Conservation (phyloP, 2,888 invertebrate species). For the Arrhopalites spinosus region DNA sequence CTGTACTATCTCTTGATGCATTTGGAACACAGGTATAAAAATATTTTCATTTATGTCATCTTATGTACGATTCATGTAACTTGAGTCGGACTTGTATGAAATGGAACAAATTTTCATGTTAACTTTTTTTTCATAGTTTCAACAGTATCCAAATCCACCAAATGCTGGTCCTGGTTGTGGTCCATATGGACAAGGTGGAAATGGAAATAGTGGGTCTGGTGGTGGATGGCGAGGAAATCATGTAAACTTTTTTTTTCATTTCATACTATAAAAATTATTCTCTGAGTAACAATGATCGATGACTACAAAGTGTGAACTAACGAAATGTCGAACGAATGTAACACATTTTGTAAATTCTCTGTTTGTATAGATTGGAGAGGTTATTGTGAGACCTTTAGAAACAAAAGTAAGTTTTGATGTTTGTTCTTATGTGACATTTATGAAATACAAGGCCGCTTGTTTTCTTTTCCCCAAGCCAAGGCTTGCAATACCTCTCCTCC, state of each 20-base stretch:
- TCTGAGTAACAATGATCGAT: no score
- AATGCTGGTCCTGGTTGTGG: not conserved
- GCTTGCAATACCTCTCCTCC: no score
- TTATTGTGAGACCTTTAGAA: no score
- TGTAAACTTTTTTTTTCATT: no score
- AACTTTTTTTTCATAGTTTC: not conserved
- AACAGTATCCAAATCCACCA: not conserved
- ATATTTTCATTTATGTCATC: no score
- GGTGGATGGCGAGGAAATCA: no score
- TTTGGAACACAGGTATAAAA: constrained; percentile 44
- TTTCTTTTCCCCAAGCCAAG: not conserved
- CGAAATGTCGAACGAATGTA: no score
- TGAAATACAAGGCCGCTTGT: not conserved
- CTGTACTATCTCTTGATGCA: constrained; percentile 30
- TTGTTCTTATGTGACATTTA: not conserved
- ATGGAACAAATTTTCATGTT: not conserved
- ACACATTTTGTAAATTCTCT: no score
- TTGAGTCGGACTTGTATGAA: not conserved
- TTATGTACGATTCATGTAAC: not conserved
- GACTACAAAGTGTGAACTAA: no score
- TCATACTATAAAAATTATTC: no score
- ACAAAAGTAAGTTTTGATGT: no score
- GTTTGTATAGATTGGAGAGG: no score
- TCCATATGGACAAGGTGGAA: not conserved
- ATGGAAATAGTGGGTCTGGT: not conserved